Evolutionary conservation across 2,888 invertebrate genomes (phyloP), one percentile per base, ranked within the genome.

Genomic region (Oscheius sp.): DNA sequence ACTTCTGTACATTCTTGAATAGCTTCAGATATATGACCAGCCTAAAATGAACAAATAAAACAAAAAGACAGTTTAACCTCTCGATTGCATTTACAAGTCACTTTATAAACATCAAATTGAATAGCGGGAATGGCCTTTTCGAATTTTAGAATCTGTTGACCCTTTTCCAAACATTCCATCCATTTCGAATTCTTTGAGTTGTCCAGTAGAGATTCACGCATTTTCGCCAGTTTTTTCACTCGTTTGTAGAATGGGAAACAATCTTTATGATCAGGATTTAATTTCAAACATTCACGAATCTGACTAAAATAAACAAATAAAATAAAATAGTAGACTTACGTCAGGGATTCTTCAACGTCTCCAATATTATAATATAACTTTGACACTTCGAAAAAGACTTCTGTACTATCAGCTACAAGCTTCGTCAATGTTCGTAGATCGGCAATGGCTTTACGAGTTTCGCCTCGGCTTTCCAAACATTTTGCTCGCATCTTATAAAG

Each of bases 231-330:
- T 86, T 95, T 95, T 87, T 95, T 95, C 33, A 97, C 89, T 86
- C 93, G 93, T 87, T 97, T 98, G 89, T 99, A 98, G 85, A 95
- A 92, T 22, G 93, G 91, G 88, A 95, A 95, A 87, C 97, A 98
- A 82, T 92, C 90, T 88, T 94, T 94, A 88, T 99, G 95, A 82
- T 99, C 98, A 0, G 96, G 96, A 87, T 99, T 97, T 45, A 96
- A 89, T 86, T 93, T 95, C 20, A 99, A 90, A 87, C 98, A 99
- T 87, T 98, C 96, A 22, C 98, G 91, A 75, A 98, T 92, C 88
- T 96, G 94, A 88, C 91, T 91, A 86, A 36, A 86, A 84, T 49
- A n/a, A 45, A n/a, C 32, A 2, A 9, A 30, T 6, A 70, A 17
- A 22, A 12, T 2, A 68, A 72, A 63, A 22, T 33, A 12, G 26